These are phyloP conservation scores for Anhinga rufa DNA, from an alignment of 2,113 vertebrate genomes.

Conservation along the genomic window DNA sequence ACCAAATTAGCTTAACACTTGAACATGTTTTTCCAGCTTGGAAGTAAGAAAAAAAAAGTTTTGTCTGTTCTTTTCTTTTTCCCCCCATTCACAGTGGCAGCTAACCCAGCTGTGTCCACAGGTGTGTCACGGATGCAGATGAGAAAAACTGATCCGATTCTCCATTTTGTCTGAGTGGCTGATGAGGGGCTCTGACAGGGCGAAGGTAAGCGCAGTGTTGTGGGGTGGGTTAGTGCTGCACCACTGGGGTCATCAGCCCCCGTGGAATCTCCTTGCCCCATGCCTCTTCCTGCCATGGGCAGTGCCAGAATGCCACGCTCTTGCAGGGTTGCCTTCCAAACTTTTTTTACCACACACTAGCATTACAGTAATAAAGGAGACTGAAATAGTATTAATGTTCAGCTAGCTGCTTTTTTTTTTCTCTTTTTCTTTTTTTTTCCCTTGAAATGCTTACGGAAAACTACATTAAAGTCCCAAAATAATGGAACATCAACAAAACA, in stretches of 20 bases:
- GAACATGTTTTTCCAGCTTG: not conserved
- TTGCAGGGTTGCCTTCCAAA: not conserved
- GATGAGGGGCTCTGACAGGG: not conserved
- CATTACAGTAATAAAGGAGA: not conserved
- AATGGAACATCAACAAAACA: not conserved
- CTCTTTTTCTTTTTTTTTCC: too few relatives aligned
- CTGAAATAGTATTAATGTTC: not conserved
- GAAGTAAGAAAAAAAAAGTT: not conserved
- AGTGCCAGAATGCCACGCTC: not conserved
- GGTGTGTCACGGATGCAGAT: not conserved
- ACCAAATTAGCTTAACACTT: not conserved
- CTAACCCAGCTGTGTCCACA: not conserved
- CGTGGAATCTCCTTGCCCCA: accelerated
- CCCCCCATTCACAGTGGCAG: accelerated
- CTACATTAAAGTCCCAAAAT: not conserved
- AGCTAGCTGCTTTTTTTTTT: not conserved
- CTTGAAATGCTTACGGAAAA: not conserved
- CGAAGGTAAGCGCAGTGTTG: accelerated
- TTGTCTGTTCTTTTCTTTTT: not conserved
- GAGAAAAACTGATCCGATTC: not conserved
- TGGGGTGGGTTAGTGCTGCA: too few relatives aligned
- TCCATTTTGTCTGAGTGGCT: not conserved
- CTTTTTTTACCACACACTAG: not conserved
- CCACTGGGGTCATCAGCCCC: too few relatives aligned
- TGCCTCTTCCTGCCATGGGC: not conserved